These are phyloP conservation scores for Albula goreensis DNA, from an alignment of 2,113 vertebrate species.

Conservation along the genomic window DNA sequence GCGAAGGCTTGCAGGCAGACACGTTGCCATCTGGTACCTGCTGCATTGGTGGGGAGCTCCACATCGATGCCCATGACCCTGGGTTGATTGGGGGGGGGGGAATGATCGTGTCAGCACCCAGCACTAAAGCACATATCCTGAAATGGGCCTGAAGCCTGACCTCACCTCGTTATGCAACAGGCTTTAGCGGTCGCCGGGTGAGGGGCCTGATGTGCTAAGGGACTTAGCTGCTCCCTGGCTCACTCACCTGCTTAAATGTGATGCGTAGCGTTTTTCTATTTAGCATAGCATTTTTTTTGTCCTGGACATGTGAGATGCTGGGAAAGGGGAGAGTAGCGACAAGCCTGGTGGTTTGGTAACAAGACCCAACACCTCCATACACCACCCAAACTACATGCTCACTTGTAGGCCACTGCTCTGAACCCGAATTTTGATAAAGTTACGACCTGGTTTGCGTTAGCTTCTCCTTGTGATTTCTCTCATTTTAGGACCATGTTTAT, in stretches of 20 bases:
- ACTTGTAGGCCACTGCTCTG: neutral
- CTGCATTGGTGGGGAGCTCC: neutral
- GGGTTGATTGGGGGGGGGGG: neutral
- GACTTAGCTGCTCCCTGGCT: conserved; percentile 32
- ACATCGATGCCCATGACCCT: neutral
- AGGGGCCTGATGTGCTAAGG: conserved; percentile 28
- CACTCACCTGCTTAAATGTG: conserved; percentile 23
- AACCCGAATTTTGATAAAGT: neutral
- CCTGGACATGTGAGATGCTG: neutral
- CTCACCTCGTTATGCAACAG: conserved; percentile 44
- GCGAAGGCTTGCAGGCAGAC: neutral
- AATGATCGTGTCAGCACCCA: conserved; percentile 29
- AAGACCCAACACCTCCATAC: neutral
- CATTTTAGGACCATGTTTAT: neutral
- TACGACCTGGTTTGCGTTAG: neutral
- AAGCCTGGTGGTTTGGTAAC: neutral
- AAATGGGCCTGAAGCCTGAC: conserved; percentile 35
- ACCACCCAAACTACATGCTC: neutral
- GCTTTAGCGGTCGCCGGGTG: conserved; percentile 32
- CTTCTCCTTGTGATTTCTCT: neutral
- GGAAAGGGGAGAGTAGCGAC: conserved; percentile 13
- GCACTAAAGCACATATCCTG: conserved; percentile 38
- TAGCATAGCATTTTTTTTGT: no score
- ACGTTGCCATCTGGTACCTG: conserved; percentile 1
- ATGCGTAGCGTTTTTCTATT: neutral